Evolutionary conservation across 2,888 invertebrate genomes (phyloP), one percentile per base, ranked within the genome.

Genomic region (Pandemis corylana): DNA sequence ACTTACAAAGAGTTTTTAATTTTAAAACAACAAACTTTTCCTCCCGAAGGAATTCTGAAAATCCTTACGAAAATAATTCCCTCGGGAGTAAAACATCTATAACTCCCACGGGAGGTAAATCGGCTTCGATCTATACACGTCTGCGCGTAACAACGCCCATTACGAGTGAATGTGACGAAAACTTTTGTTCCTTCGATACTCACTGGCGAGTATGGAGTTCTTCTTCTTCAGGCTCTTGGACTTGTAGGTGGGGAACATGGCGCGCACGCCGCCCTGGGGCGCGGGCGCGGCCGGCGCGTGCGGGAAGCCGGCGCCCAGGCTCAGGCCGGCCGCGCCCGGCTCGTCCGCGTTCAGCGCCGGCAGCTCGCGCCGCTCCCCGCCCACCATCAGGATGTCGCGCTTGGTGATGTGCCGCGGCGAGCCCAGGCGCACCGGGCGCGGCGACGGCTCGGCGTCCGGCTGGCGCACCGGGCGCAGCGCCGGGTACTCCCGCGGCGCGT

Each of bases 171-270:
- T 36, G 28, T 36, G 28, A 36, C 28, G 28, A 36, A 36, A 4
- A 36, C 1, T 36, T 36, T 36, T 36, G 4, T 36, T 36, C 2
- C 2, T 36, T 36, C 12, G 10, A 6, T 41, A 95, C 96, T 95
- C 85, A 97, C 97, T 97, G 56, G 97, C 96, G 49, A 97, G 91
- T 49, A 97, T 94, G 41, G 96, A 96, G 84, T 97, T 97, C 84
- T 96, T 97, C 91, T 97, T 97, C 84, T 97, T 96, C 59, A 95
- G 88, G n/a, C 95, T 95, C 77, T 96, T 89, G 0, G 95, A 95
- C 84, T 96, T 96, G 76, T 94, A 93, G 0, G 94, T 89, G 42
- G 95, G 95, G 82, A 96, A 95, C 78, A 96, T 95, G 28, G 95
- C 95, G n/a, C 95, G 85, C 2, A 95, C 94, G 44, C 94, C 93